Base-by-base conservation (phyloP, 2,113 vertebrate genomes). In the Alaudala cheleensis region DNA sequence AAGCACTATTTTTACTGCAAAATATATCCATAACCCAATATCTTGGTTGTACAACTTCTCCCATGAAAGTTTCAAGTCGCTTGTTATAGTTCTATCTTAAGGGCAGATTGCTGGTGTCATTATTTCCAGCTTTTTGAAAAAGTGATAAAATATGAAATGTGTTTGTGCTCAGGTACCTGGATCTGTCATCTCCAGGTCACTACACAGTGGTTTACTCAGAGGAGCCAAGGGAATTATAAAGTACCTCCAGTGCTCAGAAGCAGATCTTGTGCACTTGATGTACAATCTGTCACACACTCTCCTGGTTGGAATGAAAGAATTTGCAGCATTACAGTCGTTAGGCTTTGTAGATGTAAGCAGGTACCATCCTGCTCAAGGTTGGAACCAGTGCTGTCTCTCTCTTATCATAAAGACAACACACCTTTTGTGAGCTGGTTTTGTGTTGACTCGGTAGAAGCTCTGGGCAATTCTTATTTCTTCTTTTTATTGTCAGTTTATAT, bases 61-160 rank as follows among this genome's bases (percentile, higher is more conserved):
- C 34, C 49, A 1, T 54, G 78, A 73, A 81, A 72, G 5, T 56
- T 92, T 88, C 4, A 34, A 64, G 24, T 31, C 31, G 47, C 25
- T 56, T 33, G 9, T 40, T 79, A 49, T 26, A 81, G 44, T 71
- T 71, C 65, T 78, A 47, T 64, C 54, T 84, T 58, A 88, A 81
- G 86, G 54, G 47, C 40, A 90, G 44, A 60, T 60, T 92, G 81
- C 18, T 81, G 15, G 17, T 77, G 33, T 83, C 79, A 86, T 86
- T 89, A 9, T 85, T 95, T 89, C 29, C 58, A 77, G 33, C n/a
- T 74, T 81, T 78, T 83, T 88, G n/a, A 64, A 83, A 86, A 96
- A 86, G 31, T 67, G 44, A 26, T 81, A 94, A 95, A 93, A 83
- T 90, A 74, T 37, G 64, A 90, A 93, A 88, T 42, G 22, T 62